These are phyloP conservation scores for Litocranius walleri DNA, from an alignment of 2,113 vertebrate species.

Conservation along the genomic window DNA sequence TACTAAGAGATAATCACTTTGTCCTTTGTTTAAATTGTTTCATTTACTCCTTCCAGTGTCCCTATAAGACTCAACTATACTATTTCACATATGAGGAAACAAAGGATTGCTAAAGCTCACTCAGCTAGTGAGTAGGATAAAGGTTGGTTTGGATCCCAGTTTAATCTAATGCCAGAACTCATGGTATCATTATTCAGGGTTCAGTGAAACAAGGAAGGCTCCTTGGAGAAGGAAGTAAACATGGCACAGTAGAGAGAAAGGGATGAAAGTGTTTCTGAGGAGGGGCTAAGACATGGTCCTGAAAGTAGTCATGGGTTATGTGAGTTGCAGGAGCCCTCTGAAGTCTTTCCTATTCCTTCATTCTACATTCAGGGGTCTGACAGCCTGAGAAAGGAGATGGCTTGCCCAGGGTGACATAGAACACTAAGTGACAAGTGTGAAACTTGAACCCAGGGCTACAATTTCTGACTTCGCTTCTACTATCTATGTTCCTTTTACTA, in stretches of 20 bases:
- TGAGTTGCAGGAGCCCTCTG: not conserved
- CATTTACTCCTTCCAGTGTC: not conserved
- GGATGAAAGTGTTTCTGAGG: no score
- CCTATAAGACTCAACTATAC: not conserved
- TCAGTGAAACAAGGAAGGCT: not conserved
- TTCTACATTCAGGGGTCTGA: not conserved
- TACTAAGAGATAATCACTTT: not conserved
- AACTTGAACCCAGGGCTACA: not conserved
- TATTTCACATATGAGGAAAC: constrained; percentile 9
- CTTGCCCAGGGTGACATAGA: not conserved
- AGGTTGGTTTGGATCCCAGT: not conserved
- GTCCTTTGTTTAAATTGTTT: not conserved
- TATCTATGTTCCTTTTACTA: not conserved
- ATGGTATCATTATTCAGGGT: not conserved
- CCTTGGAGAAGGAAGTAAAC: not conserved
- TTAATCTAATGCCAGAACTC: not conserved
- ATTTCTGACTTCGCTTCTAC: not conserved
- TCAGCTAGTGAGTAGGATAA: not conserved
- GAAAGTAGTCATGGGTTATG: not conserved
- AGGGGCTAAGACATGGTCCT: not conserved
- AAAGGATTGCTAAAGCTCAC: constrained; percentile 33
- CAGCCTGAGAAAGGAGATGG: not conserved
- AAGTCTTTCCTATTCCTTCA: not conserved
- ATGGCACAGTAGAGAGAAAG: not conserved
- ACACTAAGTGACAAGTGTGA: not conserved